Evolutionary conservation across 1,140 invertebrate species (phyloP).

Genomic region (Aphaenogaster rudis): DNA sequence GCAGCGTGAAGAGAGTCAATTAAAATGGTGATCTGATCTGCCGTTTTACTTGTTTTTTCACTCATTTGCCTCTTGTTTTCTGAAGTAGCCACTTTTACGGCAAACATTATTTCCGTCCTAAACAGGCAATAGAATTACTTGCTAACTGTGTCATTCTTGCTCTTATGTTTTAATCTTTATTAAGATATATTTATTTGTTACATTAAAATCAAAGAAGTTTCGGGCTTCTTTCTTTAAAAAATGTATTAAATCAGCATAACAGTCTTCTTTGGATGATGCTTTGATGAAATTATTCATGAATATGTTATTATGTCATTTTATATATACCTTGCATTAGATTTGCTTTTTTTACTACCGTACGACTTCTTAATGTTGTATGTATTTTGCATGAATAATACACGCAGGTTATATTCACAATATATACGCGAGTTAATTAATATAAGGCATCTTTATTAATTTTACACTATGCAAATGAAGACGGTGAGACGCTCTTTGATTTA

Average conservation of each 20-base stretch:
- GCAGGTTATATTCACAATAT: background rate
- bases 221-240: background rate
- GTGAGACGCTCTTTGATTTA: slow-evolving; percentile 8
- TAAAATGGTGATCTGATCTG: slow-evolving; percentile 70
- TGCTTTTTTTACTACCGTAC: background rate
- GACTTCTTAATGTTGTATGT: background rate
- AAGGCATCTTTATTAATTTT: slow-evolving; percentile 25
- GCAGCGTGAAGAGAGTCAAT: slow-evolving; percentile 56
- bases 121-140: slow-evolving; percentile 17
- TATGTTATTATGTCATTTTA: background rate
- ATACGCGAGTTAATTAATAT: background rate
- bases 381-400: background rate
- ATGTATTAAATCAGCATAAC: background rate
- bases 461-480: background rate
- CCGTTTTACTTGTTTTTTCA: slow-evolving; percentile 37
- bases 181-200: background rate
- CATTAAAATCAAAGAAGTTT: background rate
- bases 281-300: slow-evolving; percentile 3
- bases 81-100: background rate
- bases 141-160: background rate
- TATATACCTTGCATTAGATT: background rate
- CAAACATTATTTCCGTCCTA: slow-evolving; percentile 9
- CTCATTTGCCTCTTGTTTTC: slow-evolving; percentile 55
- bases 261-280: background rate
- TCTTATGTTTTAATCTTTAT: background rate